A percentile compares a stretch with the other conserved stretches of the same genome.
These are phyloP conservation scores for Onychomys arenicola DNA, from an alignment of 2,797 vertebrate genomes.

Conservation along the genomic window DNA sequence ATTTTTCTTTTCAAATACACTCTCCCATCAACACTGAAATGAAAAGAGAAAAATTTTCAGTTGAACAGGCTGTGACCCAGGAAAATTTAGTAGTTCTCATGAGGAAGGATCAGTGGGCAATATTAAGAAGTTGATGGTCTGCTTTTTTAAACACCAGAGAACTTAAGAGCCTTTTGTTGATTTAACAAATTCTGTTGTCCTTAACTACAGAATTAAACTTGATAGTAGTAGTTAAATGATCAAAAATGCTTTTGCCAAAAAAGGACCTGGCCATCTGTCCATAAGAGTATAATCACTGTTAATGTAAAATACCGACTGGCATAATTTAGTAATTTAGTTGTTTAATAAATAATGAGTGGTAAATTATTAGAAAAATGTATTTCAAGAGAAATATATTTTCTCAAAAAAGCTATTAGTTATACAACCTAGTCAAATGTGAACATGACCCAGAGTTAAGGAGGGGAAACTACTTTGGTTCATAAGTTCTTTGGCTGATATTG, in stretches of 20 bases:
- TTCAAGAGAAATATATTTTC: not conserved
- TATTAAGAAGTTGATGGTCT: not conserved
- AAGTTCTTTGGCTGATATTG: not conserved
- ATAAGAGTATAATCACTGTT: not conserved
- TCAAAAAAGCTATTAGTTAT: not conserved
- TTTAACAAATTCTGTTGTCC: not conserved
- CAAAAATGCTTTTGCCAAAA: not conserved
- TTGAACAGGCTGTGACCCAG: not conserved
- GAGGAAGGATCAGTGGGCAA: not conserved
- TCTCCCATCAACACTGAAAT: not conserved
- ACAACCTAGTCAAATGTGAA: not conserved
- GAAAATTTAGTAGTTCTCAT: not conserved
- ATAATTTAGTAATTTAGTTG: not conserved
- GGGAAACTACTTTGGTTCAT: not conserved
- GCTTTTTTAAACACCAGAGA: not conserved
- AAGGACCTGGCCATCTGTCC: not conserved
- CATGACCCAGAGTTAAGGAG: not conserved
- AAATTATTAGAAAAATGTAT: not conserved
- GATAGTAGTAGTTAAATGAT: not conserved
- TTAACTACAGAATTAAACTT: slow-evolving; percentile 19
- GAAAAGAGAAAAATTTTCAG: not conserved
- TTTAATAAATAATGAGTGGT: not conserved
- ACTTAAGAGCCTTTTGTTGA: not conserved
- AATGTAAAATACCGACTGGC: not conserved
- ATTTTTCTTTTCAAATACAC: not conserved